Base-by-base conservation (phyloP, 2,113 vertebrate genomes). In the Zapus hudsonius region DNA sequence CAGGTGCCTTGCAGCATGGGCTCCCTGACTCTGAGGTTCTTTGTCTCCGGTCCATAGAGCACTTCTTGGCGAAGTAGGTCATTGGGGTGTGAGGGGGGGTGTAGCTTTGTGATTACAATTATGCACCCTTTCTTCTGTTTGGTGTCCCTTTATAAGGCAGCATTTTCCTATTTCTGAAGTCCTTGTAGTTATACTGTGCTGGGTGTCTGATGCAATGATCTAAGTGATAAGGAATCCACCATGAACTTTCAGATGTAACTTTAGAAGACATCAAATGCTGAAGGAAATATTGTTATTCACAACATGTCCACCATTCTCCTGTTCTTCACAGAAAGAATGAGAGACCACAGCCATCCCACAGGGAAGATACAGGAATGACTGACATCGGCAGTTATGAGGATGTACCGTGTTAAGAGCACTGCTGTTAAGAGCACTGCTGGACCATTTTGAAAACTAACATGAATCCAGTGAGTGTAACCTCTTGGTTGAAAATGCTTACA, bases 71-170 rank as follows among this genome's bases (percentile, higher is more conserved):
- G 75, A 16, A 38, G 22, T 11, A 2, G 42, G 55, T 11, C 15
- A 27, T 7, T 8, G 0, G 55, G 52, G 1, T 0, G 17, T 0
- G 10, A 7, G 10, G 8, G 2, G 25, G 25, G 36, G 9, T 19
- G 33, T 17, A 42, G 3, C 42, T 75, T 20, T 19, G 3, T 52
- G 29, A 31, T 16, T 33, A 33, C 9, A 38, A 16, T 7, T 2
- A 2, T n/a, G 7, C 2, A 15, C 15, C 15, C 27, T 7, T 2
- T 38, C 25, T 36, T 44, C 20, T 1, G 0, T 0, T 7, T 47
- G 47, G 7, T 47, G 47, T 47, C 47, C 47, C 47, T 47, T 47
- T 47, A 47, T 47, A 47, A 47, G n/a, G n/a, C n/a, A n/a, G n/a
- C n/a, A n/a, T n/a, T n/a, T n/a, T n/a, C n/a, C n/a, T n/a, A n/a